Percentiles rank a stretch among this genome's conserved stretches.
Conservation (phyloP, 1,140 invertebrate genomes). For the Macrosteles quadrilineatus region DNA sequence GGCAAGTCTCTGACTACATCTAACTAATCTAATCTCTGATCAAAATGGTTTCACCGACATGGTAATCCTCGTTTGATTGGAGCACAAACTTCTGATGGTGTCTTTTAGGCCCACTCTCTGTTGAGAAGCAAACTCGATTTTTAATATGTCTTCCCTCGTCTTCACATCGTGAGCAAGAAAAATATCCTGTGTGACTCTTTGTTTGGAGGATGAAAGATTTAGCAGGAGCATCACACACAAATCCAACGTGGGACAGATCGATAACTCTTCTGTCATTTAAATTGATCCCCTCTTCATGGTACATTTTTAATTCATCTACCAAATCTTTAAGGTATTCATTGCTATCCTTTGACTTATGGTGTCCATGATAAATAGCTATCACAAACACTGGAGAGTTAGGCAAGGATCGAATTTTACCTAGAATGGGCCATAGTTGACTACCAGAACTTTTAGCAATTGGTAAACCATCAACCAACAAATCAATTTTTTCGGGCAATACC, state of each 20-base stretch:
- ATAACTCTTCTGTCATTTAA: not conserved
- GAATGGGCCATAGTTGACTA: not conserved
- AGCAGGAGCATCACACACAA: slow-evolving; percentile 44
- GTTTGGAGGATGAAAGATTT: slow-evolving; percentile 45
- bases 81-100: slow-evolving; percentile 42
- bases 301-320: slow-evolving; percentile 2
- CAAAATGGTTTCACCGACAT: slow-evolving; percentile 33
- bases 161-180: slow-evolving; percentile 47
- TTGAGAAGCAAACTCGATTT: slow-evolving; percentile 33
- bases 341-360: not conserved
- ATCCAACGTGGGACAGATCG: not conserved
- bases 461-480: not conserved
- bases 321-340: slow-evolving; percentile 2
- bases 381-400: not conserved
- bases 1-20: slow-evolving; percentile 43
- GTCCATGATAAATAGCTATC: not conserved
- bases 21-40: slow-evolving; percentile 28
- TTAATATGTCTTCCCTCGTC: slow-evolving; percentile 39
- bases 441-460: not conserved
- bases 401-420: not conserved
- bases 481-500: not conserved
- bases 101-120: not conserved
- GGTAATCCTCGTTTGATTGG: slow-evolving; percentile 37
- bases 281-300: not conserved
- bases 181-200: slow-evolving; percentile 47